Base-by-base conservation (phyloP, 2,888 invertebrate genomes). In the Caenorhabditis panamensis region DNA sequence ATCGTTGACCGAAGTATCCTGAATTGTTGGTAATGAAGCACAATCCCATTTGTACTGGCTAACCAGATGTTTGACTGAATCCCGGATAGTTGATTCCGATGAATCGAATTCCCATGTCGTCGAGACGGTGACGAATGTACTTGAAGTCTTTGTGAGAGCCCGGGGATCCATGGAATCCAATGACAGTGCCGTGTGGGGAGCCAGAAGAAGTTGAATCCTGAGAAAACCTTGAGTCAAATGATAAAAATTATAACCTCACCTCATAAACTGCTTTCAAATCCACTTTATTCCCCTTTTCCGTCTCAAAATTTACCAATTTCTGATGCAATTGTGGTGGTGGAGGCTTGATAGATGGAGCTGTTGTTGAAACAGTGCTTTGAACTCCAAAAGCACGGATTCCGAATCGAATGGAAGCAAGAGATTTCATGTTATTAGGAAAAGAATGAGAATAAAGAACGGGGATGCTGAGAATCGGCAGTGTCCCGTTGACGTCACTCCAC, bases 61-160 rank as follows among this genome's bases (percentile, higher is more conserved):
- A 1, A 69, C 77, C 36, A 18, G 36, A 18, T 1, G 76, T 76
- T 13, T 76, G 31, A 8, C 61, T 67, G 56, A 82, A 85, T 36
- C 83, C 85, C n/a, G 87, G 86, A 77, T 82, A 87, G 63, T 87
- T 87, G 31, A 87, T 20, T 8, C 86, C 87, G n/a, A 87, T 83
- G 24, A 83, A 68, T 56, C 87, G 81, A 36, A 87, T 82, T 24
- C 81, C 82, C 54, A 67, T 76, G 6, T 76, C 59, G 20, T 78
- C 66, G 18, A 87, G 72, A 4, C 44, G 49, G 3, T 82, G 81
- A 9, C 79, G 63, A 64, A 87, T 76, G 59, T 85, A 86, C 47
- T 87, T 87, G 67, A 84, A 87, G 58, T 85, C 84, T 13, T 82
- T 86, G 63, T 87, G 85, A 37, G 87, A 87, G 9, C 87, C 87